Conservation (phyloP, 2,888 invertebrate genomes). For the Nomada goodeniana region DNA sequence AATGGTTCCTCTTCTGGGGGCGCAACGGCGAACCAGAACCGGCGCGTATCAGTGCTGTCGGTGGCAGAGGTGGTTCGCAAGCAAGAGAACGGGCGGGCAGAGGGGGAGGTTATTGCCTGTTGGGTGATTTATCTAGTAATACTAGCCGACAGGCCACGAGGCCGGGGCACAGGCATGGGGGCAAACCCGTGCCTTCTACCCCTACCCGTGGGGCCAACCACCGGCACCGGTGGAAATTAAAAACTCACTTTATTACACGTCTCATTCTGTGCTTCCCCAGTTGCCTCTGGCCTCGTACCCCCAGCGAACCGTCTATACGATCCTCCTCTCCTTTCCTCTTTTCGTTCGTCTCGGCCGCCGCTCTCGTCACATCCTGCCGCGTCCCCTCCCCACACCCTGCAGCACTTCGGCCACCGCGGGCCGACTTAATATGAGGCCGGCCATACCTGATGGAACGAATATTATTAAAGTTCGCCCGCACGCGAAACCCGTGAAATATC, state of each 20-base stretch:
- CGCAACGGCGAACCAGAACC: slow-evolving; percentile 26
- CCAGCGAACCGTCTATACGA: slow-evolving; percentile 52
- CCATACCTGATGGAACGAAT: slow-evolving; percentile 84
- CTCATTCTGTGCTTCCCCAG: slow-evolving; percentile 78
- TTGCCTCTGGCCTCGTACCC: slow-evolving; percentile 37
- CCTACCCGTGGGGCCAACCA: slow-evolving; percentile 76
- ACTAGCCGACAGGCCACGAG: slow-evolving; percentile 83
- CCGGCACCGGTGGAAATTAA: slow-evolving; percentile 83
- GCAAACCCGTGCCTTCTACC: slow-evolving; percentile 74
- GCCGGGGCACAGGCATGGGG: slow-evolving; percentile 68
- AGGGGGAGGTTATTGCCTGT: slow-evolving; percentile 83
- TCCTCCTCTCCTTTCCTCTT: slow-evolving; percentile 49
- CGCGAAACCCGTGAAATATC: slow-evolving; percentile 84
- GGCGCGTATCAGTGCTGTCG: slow-evolving; percentile 63
- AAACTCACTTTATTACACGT: slow-evolving; percentile 85
- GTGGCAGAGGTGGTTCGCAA: slow-evolving; percentile 65
- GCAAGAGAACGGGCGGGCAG: slow-evolving; percentile 62
- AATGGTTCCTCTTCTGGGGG: slow-evolving; percentile 2
- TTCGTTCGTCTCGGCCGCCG: slow-evolving; percentile 21
- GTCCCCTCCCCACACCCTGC: slow-evolving; percentile 24
- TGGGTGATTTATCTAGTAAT: slow-evolving; percentile 85
- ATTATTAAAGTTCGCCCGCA: slow-evolving; percentile 84
- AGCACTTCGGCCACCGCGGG: slow-evolving; percentile 71
- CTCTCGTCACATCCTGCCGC: slow-evolving; percentile 63
- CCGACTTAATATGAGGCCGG: slow-evolving; percentile 82